Evolutionary conservation across 2,113 vertebrate species (phyloP).

Genomic region (Ptilorrhoa leucosticta): DNA sequence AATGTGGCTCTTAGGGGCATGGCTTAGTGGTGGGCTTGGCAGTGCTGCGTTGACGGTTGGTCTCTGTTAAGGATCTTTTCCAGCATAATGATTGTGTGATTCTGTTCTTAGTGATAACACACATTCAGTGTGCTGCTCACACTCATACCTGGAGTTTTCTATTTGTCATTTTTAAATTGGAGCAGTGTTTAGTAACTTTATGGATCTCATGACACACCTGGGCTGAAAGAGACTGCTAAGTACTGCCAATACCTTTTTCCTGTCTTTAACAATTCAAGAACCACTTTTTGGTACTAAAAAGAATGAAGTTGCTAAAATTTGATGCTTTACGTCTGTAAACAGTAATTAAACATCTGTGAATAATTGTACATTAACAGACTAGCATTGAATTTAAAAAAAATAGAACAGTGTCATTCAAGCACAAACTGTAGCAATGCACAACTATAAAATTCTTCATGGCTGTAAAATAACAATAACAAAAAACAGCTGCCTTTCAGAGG

Average conservation of each 20-base stretch:
- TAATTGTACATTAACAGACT: neutral
- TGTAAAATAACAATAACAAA: slow-evolving; percentile 1
- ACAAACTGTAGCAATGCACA: neutral
- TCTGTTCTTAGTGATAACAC: neutral
- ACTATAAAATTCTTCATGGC: neutral
- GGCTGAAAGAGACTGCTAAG: neutral
- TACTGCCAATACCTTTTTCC: neutral
- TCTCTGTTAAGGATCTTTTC: neutral
- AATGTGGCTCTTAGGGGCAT: neutral
- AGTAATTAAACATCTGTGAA: neutral
- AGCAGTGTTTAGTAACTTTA: neutral
- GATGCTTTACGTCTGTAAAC: neutral
- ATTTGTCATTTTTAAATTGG: neutral
- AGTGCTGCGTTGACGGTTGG: neutral
- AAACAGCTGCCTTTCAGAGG: neutral
- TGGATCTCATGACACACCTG: neutral
- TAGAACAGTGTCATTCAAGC: neutral
- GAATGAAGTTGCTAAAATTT: neutral
- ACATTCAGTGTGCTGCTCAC: neutral
- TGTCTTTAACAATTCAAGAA: neutral
- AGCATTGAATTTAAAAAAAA: neutral
- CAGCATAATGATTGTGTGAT: neutral
- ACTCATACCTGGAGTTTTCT: neutral
- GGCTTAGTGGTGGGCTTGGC: neutral
- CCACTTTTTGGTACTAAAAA: neutral